phyloP scores from a whole-genome alignment of 2,888 invertebrate species.

The Brachycybe producta region DNA sequence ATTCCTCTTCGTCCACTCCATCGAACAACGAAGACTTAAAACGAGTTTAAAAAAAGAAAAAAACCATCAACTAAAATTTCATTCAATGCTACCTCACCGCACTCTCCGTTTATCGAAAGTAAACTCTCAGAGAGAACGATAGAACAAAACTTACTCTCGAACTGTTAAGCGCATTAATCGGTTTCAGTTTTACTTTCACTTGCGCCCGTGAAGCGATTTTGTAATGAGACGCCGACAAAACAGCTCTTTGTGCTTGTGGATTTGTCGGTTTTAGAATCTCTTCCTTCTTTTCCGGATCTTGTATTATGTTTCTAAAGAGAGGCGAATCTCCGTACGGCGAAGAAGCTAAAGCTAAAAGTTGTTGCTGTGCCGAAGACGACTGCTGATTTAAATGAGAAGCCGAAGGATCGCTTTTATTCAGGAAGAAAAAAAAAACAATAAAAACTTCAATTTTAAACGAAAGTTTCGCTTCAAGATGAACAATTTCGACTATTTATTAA shows the following conservation, averaged over 20 bases:
- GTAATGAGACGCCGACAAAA: slow-evolving; percentile 39
- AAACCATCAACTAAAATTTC: not conserved
- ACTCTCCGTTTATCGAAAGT: no score
- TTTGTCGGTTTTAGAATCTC: slow-evolving; percentile 50
- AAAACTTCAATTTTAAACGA: no score
- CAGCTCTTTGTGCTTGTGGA: slow-evolving; percentile 48
- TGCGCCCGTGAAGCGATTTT: slow-evolving; percentile 46
- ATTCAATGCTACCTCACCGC: no score
- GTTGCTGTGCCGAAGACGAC: slow-evolving; percentile 51
- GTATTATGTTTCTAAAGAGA: slow-evolving; percentile 52
- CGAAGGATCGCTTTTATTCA: slow-evolving; percentile 19
- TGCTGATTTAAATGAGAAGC: slow-evolving; percentile 14
- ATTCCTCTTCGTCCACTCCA: slow-evolving; percentile 66
- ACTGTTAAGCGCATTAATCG: slow-evolving; percentile 33
- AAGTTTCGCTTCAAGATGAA: no score
- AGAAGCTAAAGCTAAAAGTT: slow-evolving; percentile 45
- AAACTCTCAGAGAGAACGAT: no score
- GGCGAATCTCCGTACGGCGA: slow-evolving; percentile 80
- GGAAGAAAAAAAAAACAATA: slow-evolving; percentile 5
- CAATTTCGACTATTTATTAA: no score
- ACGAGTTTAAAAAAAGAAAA: not conserved
- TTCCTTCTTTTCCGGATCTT: slow-evolving; percentile 45
- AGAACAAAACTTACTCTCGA: slow-evolving; percentile 36
- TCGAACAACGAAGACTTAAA: slow-evolving; percentile 51
- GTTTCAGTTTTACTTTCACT: slow-evolving; percentile 46